These are phyloP conservation scores for Cephus sareptanus DNA, from an alignment of 2,888 invertebrate species.

Conservation along the genomic window DNA sequence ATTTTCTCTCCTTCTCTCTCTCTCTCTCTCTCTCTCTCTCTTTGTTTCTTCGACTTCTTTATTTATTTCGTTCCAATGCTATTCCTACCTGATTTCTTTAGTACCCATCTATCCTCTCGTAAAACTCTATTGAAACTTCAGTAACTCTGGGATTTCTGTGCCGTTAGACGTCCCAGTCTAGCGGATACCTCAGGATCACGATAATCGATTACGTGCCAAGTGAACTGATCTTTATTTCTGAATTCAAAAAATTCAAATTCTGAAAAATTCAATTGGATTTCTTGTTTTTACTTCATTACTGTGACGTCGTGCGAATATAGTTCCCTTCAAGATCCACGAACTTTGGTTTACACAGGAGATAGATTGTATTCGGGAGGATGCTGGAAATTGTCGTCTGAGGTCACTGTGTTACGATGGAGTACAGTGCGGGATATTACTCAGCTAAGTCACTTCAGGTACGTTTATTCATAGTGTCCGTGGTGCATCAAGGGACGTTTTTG, in stretches of 20 bases:
- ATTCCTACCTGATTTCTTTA: background rate
- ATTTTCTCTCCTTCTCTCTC: background rate
- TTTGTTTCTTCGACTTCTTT: background rate
- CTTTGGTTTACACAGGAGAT: background rate
- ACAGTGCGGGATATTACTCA: background rate
- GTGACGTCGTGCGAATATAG: background rate
- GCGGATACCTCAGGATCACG: background rate
- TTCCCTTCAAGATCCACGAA: background rate
- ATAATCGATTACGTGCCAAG: background rate
- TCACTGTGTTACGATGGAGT: background rate
- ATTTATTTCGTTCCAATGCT: background rate
- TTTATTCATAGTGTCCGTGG: too few species aligned
- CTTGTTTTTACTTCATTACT: background rate
- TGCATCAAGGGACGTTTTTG: too few species aligned
- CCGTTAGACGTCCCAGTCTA: background rate
- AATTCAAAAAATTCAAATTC: too few species aligned
- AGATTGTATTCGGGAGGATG: background rate
- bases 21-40: background rate
- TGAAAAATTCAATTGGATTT: background rate
- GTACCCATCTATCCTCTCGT: background rate
- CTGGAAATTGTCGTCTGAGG: background rate
- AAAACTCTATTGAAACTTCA: background rate
- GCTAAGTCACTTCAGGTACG: background rate
- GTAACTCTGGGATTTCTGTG: background rate
- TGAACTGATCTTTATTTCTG: background rate